Conservation (phyloP, 1,140 invertebrate genomes). For the Tribolium castaneum region DNA sequence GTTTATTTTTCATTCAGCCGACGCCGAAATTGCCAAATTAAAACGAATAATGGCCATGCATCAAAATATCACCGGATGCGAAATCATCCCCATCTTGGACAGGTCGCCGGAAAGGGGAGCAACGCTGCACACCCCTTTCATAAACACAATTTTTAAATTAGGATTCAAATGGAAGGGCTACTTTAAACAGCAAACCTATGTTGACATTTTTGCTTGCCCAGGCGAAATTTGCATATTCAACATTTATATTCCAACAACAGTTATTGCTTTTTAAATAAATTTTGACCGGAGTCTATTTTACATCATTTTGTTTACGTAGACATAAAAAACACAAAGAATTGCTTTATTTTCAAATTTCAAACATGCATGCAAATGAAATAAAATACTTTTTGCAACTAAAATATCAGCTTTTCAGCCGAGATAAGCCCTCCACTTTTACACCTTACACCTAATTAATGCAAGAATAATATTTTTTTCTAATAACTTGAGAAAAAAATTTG, state of each 20-base stretch:
- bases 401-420: too few species aligned
- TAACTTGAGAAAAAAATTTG: too few species aligned
- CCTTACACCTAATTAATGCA: too few species aligned
- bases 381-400: too few species aligned
- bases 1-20: conserved; percentile 43
- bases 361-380: neutral
- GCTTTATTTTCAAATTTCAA: neutral
- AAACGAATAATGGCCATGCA: conserved; percentile 30
- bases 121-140: conserved; percentile 7
- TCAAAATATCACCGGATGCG: conserved; percentile 20
- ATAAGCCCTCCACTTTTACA: too few species aligned
- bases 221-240: neutral
- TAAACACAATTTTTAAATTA: conserved; percentile 33
- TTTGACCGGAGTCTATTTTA: neutral
- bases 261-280: conserved; percentile 6
- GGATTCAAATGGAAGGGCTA: conserved; percentile 7
- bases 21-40: conserved; percentile 17
- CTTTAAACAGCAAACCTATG: neutral
- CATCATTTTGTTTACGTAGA: neutral
- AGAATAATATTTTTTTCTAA: too few species aligned
- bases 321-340: neutral
- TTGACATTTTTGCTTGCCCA: neutral
- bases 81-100: conserved; percentile 12
- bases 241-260: neutral
- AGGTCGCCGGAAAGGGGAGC: conserved; percentile 21